Conservation (phyloP, 2,113 vertebrate species). For the Sylvietta virens region DNA sequence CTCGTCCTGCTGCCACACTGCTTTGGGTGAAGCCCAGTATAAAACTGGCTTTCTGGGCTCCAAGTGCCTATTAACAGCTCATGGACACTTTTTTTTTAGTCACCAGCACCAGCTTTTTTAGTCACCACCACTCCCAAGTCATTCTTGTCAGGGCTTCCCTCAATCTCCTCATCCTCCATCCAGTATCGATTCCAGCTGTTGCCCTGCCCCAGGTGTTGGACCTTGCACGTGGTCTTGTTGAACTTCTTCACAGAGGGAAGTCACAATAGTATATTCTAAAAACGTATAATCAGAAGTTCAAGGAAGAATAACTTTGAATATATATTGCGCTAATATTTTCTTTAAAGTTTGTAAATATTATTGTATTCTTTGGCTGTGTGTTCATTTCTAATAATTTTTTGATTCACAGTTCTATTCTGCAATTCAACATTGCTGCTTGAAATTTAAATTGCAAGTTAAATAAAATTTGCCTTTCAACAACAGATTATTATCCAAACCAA, state of each 20-base stretch:
- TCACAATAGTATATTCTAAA: not conserved
- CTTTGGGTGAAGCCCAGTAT: not conserved
- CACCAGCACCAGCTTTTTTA: not conserved
- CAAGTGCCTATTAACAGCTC: not conserved
- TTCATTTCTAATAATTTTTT: not conserved
- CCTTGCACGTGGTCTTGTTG: not conserved
- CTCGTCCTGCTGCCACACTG: accelerated
- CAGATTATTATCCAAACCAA: not conserved
- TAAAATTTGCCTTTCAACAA: not conserved
- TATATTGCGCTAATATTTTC: not conserved
- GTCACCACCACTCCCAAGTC: accelerated
- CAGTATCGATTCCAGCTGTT: accelerated
- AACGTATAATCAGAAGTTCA: not conserved
- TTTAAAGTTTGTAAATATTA: not conserved
- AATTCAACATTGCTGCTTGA: not conserved
- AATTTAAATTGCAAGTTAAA: not conserved
- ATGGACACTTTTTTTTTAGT: not conserved
- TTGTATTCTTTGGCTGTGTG: not conserved
- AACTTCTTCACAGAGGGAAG: not conserved
- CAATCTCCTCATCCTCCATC: not conserved
- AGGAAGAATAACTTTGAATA: not conserved
- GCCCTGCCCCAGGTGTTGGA: not conserved
- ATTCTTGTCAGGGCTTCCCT: not conserved
- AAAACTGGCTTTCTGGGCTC: accelerated
- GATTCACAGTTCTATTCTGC: not conserved